Conservation (phyloP, 2,797 vertebrate species). For the Borostomias antarcticus region DNA sequence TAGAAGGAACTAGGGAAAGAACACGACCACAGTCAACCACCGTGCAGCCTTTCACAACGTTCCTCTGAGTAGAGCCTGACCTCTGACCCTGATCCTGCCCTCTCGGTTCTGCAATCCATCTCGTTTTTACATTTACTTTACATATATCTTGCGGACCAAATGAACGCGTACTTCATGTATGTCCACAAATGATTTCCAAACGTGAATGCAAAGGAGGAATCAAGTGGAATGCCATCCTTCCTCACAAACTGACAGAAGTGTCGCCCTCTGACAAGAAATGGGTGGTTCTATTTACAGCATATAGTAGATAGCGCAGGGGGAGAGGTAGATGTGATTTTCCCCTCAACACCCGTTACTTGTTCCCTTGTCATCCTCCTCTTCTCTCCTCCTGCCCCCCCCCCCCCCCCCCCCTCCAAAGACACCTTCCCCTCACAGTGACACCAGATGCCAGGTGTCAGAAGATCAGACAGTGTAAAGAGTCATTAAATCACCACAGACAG, state of each 20-base stretch:
- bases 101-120: conserved; percentile 64
- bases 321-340: conserved; percentile 25
- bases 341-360: conserved; percentile 55
- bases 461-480: conserved; percentile 61
- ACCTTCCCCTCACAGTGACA: conserved; percentile 41
- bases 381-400: conserved; percentile 30
- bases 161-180: too few relatives aligned
- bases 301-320: conserved; percentile 25
- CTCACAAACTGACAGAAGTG: conserved; percentile 34
- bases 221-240: conserved; percentile 12
- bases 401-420: conserved; percentile 40
- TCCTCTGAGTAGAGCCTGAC: conserved; percentile 28
- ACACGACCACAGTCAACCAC: conserved; percentile 24
- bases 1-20: conserved; percentile 36
- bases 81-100: conserved; percentile 34
- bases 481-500: conserved; percentile 48
- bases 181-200: not conserved
- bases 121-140: not conserved
- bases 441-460: conserved; percentile 64
- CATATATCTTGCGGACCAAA: too few relatives aligned
- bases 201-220: not conserved
- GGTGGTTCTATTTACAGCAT: conserved; percentile 70
- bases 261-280: conserved; percentile 36
- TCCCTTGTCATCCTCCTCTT: conserved; percentile 36
- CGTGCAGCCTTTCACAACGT: conserved; percentile 59